Percentiles rank a stretch among this genome's conserved stretches.
These are phyloP conservation scores for Diplodus sargus DNA, from an alignment of 2,797 vertebrate genomes.

Conservation along the genomic window DNA sequence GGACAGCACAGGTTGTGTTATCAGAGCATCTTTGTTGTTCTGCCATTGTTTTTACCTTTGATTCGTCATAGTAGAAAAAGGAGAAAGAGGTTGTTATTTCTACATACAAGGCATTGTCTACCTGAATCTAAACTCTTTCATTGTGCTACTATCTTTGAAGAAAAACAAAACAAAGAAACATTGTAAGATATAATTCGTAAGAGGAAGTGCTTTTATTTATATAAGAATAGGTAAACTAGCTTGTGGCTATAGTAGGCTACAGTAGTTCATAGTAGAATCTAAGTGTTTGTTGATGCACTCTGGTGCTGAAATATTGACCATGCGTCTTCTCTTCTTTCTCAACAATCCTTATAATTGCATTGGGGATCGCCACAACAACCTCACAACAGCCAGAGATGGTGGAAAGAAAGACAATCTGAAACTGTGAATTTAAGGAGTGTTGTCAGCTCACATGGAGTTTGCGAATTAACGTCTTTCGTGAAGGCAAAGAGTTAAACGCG, in stretches of 20 bases:
- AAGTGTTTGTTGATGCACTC: conserved; percentile 74
- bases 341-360: conserved; percentile 27
- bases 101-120: conserved; percentile 87
- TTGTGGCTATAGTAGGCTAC: conserved; percentile 83
- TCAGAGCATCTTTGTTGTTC: conserved; percentile 46
- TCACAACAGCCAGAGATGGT: conserved; percentile 31
- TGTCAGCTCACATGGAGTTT: conserved; percentile 14
- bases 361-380: conserved; percentile 27
- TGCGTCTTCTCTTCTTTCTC: conserved; percentile 19
- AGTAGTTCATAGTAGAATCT: conserved; percentile 80
- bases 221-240: conserved; percentile 82
- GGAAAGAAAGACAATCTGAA: conserved; percentile 35
- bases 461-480: conserved; percentile 17
- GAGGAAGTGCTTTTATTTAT: conserved; percentile 84
- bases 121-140: conserved; percentile 87
- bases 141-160: conserved; percentile 87
- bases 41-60: conserved; percentile 46
- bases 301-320: conserved; percentile 79
- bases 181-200: conserved; percentile 81
- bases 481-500: conserved; percentile 17
- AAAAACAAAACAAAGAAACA: conserved; percentile 68
- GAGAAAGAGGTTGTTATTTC: conserved; percentile 70
- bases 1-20: conserved; percentile 39
- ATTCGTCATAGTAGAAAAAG: conserved; percentile 73
- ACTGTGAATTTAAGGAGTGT: conserved; percentile 17